phyloP scores from a whole-genome alignment of 2,888 invertebrate genomes.

The Caenorhabditis panamensis region DNA sequence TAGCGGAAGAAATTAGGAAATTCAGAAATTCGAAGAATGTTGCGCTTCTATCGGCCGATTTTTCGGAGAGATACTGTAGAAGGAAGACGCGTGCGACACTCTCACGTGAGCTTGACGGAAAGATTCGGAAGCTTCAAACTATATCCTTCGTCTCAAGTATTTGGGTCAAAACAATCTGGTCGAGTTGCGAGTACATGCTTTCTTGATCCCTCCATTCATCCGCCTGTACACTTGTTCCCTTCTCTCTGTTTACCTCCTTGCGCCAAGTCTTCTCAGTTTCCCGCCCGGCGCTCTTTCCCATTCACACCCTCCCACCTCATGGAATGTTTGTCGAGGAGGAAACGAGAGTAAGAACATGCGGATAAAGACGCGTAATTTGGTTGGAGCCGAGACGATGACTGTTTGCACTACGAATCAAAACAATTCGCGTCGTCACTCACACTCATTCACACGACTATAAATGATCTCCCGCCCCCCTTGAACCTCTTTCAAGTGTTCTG shows the following conservation, averaged over 20 bases:
- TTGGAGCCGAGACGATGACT: slow-evolving; percentile 40
- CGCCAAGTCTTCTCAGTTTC: slow-evolving; percentile 55
- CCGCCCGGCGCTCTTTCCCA: slow-evolving; percentile 31
- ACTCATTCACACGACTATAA: slow-evolving; percentile 38
- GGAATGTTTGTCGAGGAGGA: slow-evolving; percentile 33
- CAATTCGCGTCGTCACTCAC: slow-evolving; percentile 27
- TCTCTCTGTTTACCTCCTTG: slow-evolving; percentile 43
- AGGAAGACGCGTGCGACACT: neutral
- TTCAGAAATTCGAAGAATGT: slow-evolving; percentile 18
- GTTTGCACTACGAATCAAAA: slow-evolving; percentile 55
- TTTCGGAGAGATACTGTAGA: no score
- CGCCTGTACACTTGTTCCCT: slow-evolving; percentile 47
- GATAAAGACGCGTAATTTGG: slow-evolving; percentile 56
- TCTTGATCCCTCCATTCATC: slow-evolving; percentile 34
- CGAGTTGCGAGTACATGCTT: slow-evolving; percentile 28
- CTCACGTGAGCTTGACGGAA: no score
- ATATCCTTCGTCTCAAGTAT: slow-evolving; percentile 12
- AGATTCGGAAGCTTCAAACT: neutral
- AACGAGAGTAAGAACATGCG: slow-evolving; percentile 44
- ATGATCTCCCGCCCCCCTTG: slow-evolving; percentile 14
- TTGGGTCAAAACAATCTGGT: slow-evolving; percentile 40
- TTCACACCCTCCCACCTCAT: slow-evolving; percentile 37
- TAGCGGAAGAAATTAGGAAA: slow-evolving; percentile 45
- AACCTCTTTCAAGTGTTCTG: neutral
- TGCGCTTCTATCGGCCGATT: no score